phyloP scores from a whole-genome alignment of 2,113 vertebrate species.

The Chaetorhynchus papuensis region DNA sequence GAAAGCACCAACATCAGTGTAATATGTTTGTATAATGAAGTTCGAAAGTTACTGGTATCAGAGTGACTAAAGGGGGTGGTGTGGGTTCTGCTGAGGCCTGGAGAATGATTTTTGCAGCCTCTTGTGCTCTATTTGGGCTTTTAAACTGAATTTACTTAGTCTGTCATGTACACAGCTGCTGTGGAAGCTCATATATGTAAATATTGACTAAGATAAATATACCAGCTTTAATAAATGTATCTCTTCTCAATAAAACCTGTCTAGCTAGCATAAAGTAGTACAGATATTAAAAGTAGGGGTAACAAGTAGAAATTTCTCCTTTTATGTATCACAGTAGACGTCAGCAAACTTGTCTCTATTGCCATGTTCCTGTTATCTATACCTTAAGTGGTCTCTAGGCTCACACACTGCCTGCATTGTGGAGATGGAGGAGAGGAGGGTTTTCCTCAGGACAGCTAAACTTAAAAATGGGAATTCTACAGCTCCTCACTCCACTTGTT shows the following conservation, averaged over 20 bases:
- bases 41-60: background rate
- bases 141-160: background rate
- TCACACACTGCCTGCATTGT: background rate
- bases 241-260: background rate
- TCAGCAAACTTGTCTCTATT: background rate
- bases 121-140: background rate
- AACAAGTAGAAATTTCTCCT: background rate
- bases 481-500: background rate
- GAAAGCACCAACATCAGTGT: background rate
- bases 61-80: background rate
- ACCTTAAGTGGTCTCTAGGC: background rate
- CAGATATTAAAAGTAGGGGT: background rate
- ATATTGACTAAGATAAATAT: background rate
- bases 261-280: background rate
- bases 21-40: background rate
- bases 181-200: background rate
- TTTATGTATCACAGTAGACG: background rate
- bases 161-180: background rate
- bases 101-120: background rate
- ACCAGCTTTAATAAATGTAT: background rate
- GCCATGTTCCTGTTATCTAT: background rate
- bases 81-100: background rate
- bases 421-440: background rate
- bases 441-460: background rate
- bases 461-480: background rate